These are phyloP conservation scores for Sander vitreus DNA, from an alignment of 2,113 vertebrate species.

Conservation along the genomic window DNA sequence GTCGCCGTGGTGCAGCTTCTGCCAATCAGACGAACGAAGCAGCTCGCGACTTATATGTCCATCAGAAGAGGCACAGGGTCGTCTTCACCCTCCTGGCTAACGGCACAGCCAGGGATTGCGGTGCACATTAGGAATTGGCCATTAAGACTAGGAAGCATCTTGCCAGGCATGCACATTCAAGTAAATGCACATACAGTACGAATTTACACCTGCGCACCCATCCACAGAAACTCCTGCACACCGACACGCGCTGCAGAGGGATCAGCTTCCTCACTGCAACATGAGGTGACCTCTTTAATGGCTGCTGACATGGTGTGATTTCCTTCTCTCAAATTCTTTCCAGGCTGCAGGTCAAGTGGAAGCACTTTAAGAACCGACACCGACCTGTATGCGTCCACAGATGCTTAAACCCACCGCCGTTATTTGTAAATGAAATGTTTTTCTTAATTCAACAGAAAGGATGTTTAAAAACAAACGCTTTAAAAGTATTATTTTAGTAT, in stretches of 20 bases:
- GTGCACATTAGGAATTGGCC: conserved; percentile 17
- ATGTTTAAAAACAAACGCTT: not conserved
- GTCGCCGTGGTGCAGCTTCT: not conserved
- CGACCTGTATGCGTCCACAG: not conserved
- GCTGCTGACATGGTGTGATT: conserved; percentile 75
- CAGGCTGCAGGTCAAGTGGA: conserved; percentile 62
- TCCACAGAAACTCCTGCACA: not conserved
- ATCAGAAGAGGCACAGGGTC: conserved; percentile 23
- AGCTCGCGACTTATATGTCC: conserved; percentile 39
- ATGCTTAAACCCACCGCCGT: not conserved
- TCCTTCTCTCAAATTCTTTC: conserved; percentile 76
- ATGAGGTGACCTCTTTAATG: conserved; percentile 68
- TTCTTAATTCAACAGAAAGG: not conserved
- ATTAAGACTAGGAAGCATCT: conserved; percentile 51
- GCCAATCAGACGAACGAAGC: conserved; percentile 11
- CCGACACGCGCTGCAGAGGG: conserved; percentile 43
- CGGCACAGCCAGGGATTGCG: conserved; percentile 10
- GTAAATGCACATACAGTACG: conserved; percentile 6
- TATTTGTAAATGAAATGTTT: not conserved
- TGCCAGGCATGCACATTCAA: conserved; percentile 12
- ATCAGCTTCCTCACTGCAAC: conserved; percentile 67
- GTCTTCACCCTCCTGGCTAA: conserved; percentile 9
- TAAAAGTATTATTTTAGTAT: not conserved
- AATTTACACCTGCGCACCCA: conserved; percentile 14
- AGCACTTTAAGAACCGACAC: not conserved